Conservation (phyloP, 2,113 vertebrate genomes). For the Bothrops jararaca region DNA sequence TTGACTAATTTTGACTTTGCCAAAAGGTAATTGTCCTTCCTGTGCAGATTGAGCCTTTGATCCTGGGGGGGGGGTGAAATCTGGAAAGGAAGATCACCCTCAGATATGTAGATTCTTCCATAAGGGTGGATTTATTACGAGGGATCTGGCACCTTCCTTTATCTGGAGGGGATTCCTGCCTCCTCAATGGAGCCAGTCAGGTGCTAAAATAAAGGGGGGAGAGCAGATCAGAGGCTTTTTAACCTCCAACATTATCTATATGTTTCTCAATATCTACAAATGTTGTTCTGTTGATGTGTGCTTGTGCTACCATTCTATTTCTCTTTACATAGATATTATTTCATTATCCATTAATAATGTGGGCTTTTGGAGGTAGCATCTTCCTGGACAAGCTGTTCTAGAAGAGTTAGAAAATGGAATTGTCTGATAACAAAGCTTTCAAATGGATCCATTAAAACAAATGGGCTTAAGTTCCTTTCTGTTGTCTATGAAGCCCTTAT, state of each 20-base stretch:
- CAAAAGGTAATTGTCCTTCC: background rate
- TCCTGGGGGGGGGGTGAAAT: background rate
- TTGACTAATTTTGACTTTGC: background rate
- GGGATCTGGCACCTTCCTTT: background rate
- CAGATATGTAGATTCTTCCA: background rate
- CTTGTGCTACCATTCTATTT: background rate
- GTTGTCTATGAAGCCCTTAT: slow-evolving; percentile 34
- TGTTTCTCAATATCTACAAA: background rate
- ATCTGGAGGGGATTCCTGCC: background rate
- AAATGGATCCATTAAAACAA: slow-evolving; percentile 46
- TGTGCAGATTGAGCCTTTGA: background rate
- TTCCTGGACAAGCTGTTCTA: background rate
- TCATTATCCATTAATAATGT: background rate
- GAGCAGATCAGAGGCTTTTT: background rate
- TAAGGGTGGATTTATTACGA: background rate
- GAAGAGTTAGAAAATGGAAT: slow-evolving; percentile 19
- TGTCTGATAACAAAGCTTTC: slow-evolving; percentile 38
- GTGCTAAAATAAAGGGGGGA: background rate
- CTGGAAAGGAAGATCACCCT: background rate
- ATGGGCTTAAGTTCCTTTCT: slow-evolving; percentile 41
- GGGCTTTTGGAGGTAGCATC: background rate
- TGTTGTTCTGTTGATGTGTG: background rate
- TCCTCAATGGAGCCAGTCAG: background rate
- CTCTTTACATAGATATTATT: background rate
- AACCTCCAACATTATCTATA: background rate